These are phyloP conservation scores for Octopus sinensis DNA, from an alignment of 1,140 invertebrate species.

Conservation along the genomic window DNA sequence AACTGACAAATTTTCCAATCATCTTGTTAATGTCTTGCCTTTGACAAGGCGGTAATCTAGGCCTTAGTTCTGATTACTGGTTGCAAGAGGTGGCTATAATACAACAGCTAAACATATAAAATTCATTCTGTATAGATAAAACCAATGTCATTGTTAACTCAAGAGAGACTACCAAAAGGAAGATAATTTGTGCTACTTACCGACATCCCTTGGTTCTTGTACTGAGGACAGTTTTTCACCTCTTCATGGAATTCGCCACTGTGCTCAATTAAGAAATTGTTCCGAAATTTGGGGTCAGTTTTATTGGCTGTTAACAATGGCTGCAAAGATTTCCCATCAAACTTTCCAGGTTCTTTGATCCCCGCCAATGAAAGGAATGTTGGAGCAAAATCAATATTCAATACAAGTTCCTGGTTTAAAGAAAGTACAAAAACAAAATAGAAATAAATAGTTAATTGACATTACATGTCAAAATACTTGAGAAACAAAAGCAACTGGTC, in stretches of 20 bases:
- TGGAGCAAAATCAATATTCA: constrained; percentile 77
- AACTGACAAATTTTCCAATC: no score
- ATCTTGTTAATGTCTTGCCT: no score
- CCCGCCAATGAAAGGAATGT: constrained; percentile 73
- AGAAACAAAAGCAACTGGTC: no score
- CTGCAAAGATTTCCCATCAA: constrained; percentile 69
- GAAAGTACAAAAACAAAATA: constrained; percentile 59
- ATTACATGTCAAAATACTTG: no score
- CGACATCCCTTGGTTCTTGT: constrained; percentile 39
- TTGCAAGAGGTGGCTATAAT: no score
- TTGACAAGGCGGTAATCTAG: no score
- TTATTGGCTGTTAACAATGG: constrained; percentile 36
- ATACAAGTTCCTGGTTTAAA: constrained; percentile 61
- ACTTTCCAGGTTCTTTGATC: constrained; percentile 54
- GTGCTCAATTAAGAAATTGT: constrained; percentile 71
- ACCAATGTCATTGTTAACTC: no score
- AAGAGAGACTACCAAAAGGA: no score
- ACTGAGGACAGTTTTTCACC: constrained; percentile 47
- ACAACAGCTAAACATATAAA: no score
- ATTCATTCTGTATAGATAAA: no score
- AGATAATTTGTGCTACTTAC: constrained; percentile 36
- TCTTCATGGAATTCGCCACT: constrained; percentile 68
- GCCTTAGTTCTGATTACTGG: no score
- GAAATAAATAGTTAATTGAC: no score
- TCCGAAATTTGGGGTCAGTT: constrained; percentile 24